A percentile compares a stretch with the other conserved stretches of the same genome.
phyloP scores from a whole-genome alignment of 92 coral and sea anemone genomes.

The Porites rus region DNA sequence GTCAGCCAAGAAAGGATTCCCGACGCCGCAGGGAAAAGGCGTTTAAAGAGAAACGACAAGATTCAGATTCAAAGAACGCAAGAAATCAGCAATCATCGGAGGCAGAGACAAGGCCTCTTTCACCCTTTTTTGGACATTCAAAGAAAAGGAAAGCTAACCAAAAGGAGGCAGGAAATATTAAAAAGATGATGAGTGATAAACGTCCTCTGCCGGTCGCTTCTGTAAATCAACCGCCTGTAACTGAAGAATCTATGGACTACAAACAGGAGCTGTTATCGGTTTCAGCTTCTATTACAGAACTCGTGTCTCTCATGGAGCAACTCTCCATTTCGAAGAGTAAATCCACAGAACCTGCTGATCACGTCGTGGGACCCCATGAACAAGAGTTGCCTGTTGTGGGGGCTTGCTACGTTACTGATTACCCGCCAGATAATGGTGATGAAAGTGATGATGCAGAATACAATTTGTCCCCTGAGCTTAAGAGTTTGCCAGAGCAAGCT shows the following conservation, averaged over 20 bases:
- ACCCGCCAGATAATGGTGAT: background rate
- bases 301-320: background rate
- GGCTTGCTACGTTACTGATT: background rate
- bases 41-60: background rate
- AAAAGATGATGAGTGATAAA: background rate
- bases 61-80: background rate
- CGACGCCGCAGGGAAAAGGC: background rate
- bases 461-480: background rate
- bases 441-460: background rate
- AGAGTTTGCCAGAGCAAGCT: background rate
- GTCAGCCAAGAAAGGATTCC: no score
- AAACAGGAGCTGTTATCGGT: background rate
- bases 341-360: background rate
- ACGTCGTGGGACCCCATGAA: no score
- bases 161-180: background rate
- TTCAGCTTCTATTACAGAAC: background rate
- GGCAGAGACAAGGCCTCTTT: background rate
- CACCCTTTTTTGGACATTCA: background rate
- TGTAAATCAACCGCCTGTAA: background rate
- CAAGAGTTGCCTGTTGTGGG: no score
- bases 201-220: constrained; percentile 1
- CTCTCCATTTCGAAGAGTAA: background rate
- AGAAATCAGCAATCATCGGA: background rate
- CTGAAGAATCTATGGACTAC: background rate
- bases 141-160: background rate